phyloP scores from a whole-genome alignment of 2,113 vertebrate genomes.

The Tapirus terrestris region DNA sequence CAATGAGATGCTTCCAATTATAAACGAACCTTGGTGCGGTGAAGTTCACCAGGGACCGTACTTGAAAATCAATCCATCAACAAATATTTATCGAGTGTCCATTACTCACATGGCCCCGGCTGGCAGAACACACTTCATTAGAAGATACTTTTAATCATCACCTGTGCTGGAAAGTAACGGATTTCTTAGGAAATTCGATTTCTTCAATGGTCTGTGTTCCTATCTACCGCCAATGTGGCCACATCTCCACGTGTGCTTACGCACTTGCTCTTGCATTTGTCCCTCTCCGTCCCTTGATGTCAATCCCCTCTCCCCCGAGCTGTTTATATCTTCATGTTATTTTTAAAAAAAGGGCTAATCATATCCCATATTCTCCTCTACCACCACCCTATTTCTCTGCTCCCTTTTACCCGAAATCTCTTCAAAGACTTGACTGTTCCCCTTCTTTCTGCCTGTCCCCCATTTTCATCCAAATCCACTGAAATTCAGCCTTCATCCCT shows the following conservation, averaged over 20 bases:
- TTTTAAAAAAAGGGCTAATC: background rate
- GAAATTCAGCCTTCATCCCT: no score
- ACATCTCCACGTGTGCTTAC: accelerated
- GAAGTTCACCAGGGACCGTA: background rate
- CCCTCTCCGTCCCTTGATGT: accelerated
- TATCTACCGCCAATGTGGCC: accelerated
- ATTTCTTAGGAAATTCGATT: background rate
- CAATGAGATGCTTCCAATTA: background rate
- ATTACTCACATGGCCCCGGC: background rate
- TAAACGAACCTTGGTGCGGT: accelerated
- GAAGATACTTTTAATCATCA: slow-evolving; percentile 15
- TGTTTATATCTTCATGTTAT: background rate
- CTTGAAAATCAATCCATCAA: slow-evolving; percentile 58
- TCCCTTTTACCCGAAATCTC: background rate
- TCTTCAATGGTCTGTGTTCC: background rate
- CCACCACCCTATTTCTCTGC: background rate
- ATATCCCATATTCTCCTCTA: accelerated
- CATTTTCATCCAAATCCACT: accelerated
- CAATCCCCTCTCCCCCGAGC: background rate
- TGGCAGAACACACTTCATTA: background rate
- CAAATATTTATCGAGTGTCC: slow-evolving; percentile 26
- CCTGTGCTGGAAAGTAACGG: background rate
- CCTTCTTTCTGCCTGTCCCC: accelerated
- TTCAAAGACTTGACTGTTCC: background rate
- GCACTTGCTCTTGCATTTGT: accelerated